Base-by-base conservation (phyloP, 2,888 invertebrate species). In the Ennomos fuscantarius region DNA sequence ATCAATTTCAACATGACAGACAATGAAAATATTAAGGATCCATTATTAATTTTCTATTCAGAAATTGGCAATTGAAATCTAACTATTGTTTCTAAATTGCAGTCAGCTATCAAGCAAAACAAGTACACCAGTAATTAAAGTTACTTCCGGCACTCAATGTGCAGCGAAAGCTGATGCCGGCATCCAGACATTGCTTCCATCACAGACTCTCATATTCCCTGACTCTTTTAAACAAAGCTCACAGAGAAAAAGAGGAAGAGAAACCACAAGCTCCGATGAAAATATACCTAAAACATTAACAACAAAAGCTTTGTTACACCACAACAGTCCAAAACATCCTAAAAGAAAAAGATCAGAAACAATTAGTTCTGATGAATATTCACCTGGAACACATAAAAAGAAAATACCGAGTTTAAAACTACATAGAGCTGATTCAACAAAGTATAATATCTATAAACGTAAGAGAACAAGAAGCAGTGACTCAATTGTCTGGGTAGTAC, bases 361-460 rank as follows among this genome's bases (percentile, higher is more conserved):
- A n/a, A 11, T 24, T 8, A 35, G 45, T n/a, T 47, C 46, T n/a
- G 46, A 37, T 8, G 46, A 24, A 36, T 13, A 34, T 8, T 9
- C 11, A 6, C 12, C 13, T 13, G 34, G 15, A 2, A n/a, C 37
- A 12, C n/a, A 33, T 8, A 48, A 41, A 13, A 41, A 36, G 10
- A 42, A 32, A 12, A 8, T 43, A 9, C 47, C 50, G 8, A 49
- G 39, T 8, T 32, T 51, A 11, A 50, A 36, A 42, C 34, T 56
- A 8, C 11, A 51, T 2, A 50, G 11, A 11, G 50, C n/a, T 8
- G 46, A 46, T 12, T 50, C 44, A 1, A 5, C 34, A 5, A 50
- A 56, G 10, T 42, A 41, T 35, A 55, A 45, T 45, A 8, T 49
- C 2, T 49, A 55, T 44, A 55, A 44, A 49, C 55, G 55, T 11